A percentile compares a stretch with the other conserved stretches of the same genome.
phyloP scores from a whole-genome alignment of 2,113 vertebrate species.

The Anguilla japonica region DNA sequence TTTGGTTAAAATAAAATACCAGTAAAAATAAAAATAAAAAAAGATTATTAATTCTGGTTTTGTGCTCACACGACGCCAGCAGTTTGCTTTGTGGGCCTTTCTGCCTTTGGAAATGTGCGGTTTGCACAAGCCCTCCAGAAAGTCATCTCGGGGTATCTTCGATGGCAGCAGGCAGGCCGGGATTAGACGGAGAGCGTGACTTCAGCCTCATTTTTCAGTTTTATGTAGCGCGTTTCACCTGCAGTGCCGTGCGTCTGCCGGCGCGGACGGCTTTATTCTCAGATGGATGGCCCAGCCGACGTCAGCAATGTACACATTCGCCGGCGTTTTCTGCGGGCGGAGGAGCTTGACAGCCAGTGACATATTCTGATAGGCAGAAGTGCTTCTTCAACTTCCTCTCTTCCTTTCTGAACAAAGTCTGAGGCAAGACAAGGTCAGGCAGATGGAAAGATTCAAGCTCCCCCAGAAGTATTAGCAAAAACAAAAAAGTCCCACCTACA shows the following conservation, averaged over 20 bases:
- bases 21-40: background rate
- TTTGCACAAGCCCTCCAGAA: background rate
- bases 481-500: constrained; percentile 25
- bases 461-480: constrained; percentile 14
- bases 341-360: background rate
- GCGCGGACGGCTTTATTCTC: constrained; percentile 55
- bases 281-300: constrained; percentile 40
- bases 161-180: background rate
- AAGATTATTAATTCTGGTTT: background rate
- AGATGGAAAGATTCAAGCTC: constrained; percentile 20
- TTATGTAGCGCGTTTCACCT: constrained; percentile 43
- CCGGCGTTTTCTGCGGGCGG: background rate
- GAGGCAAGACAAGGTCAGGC: constrained; percentile 35
- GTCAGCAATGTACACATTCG: constrained; percentile 25
- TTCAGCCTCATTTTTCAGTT: constrained; percentile 45
- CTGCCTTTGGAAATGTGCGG: background rate
- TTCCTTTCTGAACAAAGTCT: constrained; percentile 27
- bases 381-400: constrained; percentile 27
- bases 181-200: background rate
- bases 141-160: constrained; percentile 44
- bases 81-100: background rate
- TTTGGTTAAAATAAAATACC: background rate
- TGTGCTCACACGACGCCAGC: background rate
- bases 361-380: constrained; percentile 35
- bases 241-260: constrained; percentile 51